Conservation (phyloP, 2,888 invertebrate genomes). For the Isotomurus palustris region DNA sequence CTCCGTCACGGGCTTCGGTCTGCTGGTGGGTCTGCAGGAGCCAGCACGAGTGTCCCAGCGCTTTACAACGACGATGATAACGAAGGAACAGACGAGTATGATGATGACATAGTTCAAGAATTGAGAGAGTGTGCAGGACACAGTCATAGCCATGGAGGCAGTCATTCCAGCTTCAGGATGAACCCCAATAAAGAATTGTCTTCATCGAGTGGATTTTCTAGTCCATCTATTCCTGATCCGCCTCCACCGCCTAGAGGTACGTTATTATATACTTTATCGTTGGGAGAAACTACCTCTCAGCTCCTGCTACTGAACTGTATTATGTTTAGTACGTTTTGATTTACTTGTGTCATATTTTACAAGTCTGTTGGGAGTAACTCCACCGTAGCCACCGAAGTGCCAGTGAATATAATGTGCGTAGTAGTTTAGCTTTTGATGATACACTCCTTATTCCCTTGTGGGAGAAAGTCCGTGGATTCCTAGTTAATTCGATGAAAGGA, state of each 20-base stretch:
- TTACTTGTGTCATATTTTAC: no score
- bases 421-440: no score
- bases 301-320: no score
- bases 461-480: no score
- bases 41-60: slow-evolving; percentile 36
- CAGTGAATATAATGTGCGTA: no score
- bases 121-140: slow-evolving; percentile 33
- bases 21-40: slow-evolving; percentile 11
- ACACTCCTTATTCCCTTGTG: no score
- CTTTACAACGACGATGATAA: slow-evolving; percentile 33
- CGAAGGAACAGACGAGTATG: slow-evolving; percentile 34
- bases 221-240: slow-evolving; percentile 44
- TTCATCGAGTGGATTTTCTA: slow-evolving; percentile 43
- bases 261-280: no score
- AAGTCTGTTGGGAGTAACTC: no score
- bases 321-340: no score
- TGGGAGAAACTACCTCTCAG: no score
- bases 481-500: no score
- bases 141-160: slow-evolving; percentile 26
- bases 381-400: no score
- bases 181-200: slow-evolving; percentile 40
- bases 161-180: slow-evolving; percentile 35
- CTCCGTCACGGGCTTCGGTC: slow-evolving; percentile 27
- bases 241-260: slow-evolving; percentile 45
- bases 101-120: slow-evolving; percentile 41